phyloP scores from a whole-genome alignment of 2,797 vertebrate genomes.

The Limosa lapponica region DNA sequence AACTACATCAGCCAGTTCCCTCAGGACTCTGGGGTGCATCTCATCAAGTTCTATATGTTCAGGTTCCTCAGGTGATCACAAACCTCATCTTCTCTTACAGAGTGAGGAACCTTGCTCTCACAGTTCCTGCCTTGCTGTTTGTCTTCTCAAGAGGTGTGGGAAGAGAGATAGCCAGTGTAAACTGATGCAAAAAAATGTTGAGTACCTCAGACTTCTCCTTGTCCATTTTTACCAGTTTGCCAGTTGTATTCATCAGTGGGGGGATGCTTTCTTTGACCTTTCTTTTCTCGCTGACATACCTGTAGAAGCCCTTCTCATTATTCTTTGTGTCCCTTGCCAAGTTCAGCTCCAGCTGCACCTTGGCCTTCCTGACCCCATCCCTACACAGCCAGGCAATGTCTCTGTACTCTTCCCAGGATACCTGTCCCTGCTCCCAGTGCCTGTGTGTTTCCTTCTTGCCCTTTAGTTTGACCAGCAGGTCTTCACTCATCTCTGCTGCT shows the following conservation, averaged over 20 bases:
- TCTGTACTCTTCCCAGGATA: not conserved
- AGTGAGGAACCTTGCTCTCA: not conserved
- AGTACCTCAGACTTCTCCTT: not conserved
- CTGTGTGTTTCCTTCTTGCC: not conserved
- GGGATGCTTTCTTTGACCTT: not conserved
- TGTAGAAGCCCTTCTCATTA: not conserved
- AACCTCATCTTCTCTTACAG: not conserved
- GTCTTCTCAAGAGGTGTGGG: not conserved
- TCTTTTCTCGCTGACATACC: not conserved
- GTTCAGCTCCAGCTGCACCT: not conserved
- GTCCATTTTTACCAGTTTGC: not conserved
- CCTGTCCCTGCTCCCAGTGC: not conserved
- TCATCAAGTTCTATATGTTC: not conserved
- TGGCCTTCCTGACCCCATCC: not conserved
- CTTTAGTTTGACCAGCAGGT: not conserved
- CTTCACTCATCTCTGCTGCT: not conserved
- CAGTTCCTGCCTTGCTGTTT: not conserved
- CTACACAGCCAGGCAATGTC: not conserved
- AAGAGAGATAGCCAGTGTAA: not conserved
- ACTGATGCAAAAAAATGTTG: not conserved
- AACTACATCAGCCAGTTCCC: not conserved
- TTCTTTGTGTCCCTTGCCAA: not conserved
- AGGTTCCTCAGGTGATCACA: not conserved
- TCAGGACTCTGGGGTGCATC: not conserved
- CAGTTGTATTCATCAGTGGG: not conserved